phyloP scores from a whole-genome alignment of 2,888 invertebrate genomes.

The Merodon equestris region DNA sequence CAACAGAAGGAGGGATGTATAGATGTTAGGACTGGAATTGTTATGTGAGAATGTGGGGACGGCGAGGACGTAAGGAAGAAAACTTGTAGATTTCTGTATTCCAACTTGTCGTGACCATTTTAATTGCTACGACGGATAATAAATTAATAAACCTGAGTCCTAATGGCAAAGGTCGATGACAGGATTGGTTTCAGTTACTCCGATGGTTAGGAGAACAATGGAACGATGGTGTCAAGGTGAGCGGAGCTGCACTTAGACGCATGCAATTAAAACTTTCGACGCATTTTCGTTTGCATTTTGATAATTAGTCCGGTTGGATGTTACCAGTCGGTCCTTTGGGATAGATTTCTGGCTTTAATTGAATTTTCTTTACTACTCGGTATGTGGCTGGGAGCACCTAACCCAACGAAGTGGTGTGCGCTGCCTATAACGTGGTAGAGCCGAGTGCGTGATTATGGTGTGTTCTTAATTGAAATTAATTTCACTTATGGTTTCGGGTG shows the following conservation, averaged over 20 bases:
- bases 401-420: no score
- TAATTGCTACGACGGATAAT: conserved; percentile 37
- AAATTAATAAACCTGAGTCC: conserved; percentile 40
- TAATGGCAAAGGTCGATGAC: conserved; percentile 24
- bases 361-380: not conserved
- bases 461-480: not conserved
- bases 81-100: no score
- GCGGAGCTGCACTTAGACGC: not conserved
- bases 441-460: no score
- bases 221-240: no score
- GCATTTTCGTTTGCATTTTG: conserved; percentile 45
- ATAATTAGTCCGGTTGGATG: conserved; percentile 16
- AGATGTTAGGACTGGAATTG: not conserved
- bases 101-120: conserved; percentile 26
- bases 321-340: not conserved
- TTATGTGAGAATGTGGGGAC: not conserved
- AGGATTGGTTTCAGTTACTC: not conserved
- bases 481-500: no score
- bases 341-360: not conserved
- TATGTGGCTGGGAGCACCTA: no score
- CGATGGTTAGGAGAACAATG: not conserved
- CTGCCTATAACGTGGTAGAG: no score
- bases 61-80: not conserved
- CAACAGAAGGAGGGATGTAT: conserved; percentile 10
- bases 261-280: conserved; percentile 41